Conservation (phyloP, 2,888 invertebrate species). For the Drosophila niveifrons region DNA sequence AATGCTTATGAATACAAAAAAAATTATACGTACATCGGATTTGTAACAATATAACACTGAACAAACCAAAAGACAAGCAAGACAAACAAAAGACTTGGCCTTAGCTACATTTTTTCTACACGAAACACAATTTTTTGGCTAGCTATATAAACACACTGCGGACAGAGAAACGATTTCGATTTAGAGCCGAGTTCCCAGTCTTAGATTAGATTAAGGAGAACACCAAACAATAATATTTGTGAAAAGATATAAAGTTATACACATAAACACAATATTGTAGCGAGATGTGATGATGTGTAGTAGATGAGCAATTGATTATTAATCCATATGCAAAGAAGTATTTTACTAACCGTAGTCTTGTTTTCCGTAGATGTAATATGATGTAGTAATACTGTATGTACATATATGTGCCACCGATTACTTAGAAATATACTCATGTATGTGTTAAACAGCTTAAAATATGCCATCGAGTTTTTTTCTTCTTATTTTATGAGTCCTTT, state of each 20-base stretch:
- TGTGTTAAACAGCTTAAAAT: slow-evolving; percentile 52
- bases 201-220: slow-evolving; percentile 27
- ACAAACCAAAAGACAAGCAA: slow-evolving; percentile 45
- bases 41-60: slow-evolving; percentile 22
- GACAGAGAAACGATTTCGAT: slow-evolving; percentile 6
- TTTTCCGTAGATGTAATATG: slow-evolving; percentile 33
- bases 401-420: slow-evolving; percentile 71
- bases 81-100: slow-evolving; percentile 71
- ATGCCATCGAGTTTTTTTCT: slow-evolving; percentile 3
- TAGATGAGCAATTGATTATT: slow-evolving; percentile 14
- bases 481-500: slow-evolving; percentile 2
- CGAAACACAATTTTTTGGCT: slow-evolving; percentile 55
- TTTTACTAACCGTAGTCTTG: slow-evolving; percentile 30
- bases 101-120: slow-evolving; percentile 60
- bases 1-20: slow-evolving; percentile 36
- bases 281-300: not conserved
- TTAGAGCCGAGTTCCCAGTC: slow-evolving; percentile 4
- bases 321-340: slow-evolving; percentile 5
- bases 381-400: slow-evolving; percentile 46
- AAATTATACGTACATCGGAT: slow-evolving; percentile 43
- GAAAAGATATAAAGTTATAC: slow-evolving; percentile 41
- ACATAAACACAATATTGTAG: not conserved
- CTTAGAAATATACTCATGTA: slow-evolving; percentile 47
- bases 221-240: slow-evolving; percentile 37
- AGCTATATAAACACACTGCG: slow-evolving; percentile 14